Evolutionary conservation across 1,140 invertebrate species (phyloP).

Genomic region (Papilio polytes): DNA sequence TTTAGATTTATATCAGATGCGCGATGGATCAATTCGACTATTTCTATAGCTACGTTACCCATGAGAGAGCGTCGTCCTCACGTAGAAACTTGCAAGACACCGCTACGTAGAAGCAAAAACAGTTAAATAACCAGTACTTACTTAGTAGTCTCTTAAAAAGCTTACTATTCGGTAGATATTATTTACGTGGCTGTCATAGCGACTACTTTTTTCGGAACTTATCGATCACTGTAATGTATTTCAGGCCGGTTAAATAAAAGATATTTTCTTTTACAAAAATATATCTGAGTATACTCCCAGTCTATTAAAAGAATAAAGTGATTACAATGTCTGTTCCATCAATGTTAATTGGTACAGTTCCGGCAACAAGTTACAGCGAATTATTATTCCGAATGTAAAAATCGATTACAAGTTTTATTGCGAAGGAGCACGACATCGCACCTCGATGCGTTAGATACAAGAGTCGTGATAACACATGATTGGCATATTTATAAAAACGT

Average conservation of each 20-base stretch:
- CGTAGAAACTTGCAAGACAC: neutral
- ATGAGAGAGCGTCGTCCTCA: constrained; percentile 32
- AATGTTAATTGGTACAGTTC: constrained; percentile 31
- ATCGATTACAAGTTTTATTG: constrained; percentile 57
- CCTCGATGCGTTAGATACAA: constrained; percentile 48
- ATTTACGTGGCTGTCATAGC: neutral
- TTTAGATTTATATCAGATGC: constrained; percentile 71
- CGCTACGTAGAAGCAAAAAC: neutral
- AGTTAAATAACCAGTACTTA: neutral
- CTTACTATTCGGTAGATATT: neutral
- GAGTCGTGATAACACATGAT: constrained; percentile 50
- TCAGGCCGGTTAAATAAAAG: neutral
- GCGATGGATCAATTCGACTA: constrained; percentile 61
- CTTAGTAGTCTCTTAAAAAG: neutral
- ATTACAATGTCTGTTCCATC: constrained; percentile 1
- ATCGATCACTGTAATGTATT: neutral
- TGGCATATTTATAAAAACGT: constrained; percentile 42
- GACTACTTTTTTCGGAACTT: neutral
- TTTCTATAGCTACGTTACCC: constrained; percentile 42
- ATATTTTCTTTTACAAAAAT: neutral
- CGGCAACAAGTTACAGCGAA: constrained; percentile 39
- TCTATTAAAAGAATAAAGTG: neutral
- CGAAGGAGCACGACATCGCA: constrained; percentile 54
- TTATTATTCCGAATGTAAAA: constrained; percentile 49
- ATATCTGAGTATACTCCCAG: neutral